Conservation (phyloP, 2,113 vertebrate genomes). For the Argyrosomus japonicus region DNA sequence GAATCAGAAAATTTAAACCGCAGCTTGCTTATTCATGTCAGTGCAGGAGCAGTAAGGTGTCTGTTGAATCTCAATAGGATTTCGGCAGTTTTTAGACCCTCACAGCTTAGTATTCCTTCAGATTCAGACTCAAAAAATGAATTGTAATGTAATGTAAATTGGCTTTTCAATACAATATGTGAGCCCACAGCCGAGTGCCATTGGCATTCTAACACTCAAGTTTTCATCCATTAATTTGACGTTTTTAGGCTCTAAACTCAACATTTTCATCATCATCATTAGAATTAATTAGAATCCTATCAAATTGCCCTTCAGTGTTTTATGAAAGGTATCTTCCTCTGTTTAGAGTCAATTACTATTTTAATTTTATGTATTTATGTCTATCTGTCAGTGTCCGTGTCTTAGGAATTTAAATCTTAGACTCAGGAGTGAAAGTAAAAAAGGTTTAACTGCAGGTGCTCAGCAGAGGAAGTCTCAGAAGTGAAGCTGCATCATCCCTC, state of each 20-base stretch:
- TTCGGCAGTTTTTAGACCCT: conserved; percentile 19
- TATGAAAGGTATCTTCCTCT: neutral
- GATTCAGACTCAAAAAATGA: neutral
- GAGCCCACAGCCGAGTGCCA: neutral
- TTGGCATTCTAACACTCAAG: conserved; percentile 1
- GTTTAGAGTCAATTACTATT: conserved; percentile 14
- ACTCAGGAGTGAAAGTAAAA: conserved; percentile 38
- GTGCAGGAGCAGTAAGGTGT: neutral
- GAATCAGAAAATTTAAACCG: conserved; percentile 19
- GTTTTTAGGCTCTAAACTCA: neutral
- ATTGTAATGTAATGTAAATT: conserved; percentile 31
- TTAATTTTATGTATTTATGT: conserved; percentile 16
- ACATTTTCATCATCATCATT: neutral
- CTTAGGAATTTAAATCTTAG: conserved; percentile 43
- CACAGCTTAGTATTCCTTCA: conserved; percentile 1
- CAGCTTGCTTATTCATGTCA: conserved; percentile 29
- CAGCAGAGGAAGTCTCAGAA: conserved; percentile 42
- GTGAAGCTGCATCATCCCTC: conserved; percentile 36
- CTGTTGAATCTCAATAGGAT: conserved; percentile 38
- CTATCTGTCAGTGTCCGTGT: conserved; percentile 14
- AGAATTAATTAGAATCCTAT: conserved; percentile 22
- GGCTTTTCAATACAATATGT: conserved; percentile 14
- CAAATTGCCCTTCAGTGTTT: conserved; percentile 7
- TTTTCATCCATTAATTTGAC: neutral
- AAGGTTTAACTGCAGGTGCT: conserved; percentile 51